Conservation (phyloP, 1,140 invertebrate species). For the Semibalanus balanoides region DNA sequence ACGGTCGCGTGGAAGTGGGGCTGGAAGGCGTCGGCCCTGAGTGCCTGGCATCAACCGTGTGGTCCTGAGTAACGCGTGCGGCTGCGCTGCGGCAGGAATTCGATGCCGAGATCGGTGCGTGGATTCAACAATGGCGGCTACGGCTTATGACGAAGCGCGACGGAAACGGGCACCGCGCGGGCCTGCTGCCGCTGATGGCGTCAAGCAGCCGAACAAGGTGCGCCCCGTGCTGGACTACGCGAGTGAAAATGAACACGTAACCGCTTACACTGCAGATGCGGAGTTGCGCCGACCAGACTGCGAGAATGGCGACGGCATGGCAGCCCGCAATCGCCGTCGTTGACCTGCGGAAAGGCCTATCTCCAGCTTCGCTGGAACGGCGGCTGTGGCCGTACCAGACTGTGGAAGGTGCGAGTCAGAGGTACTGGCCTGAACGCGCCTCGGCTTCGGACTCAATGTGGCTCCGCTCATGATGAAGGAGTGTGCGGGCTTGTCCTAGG, state of each 20-base stretch:
- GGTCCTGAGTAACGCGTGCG: background rate
- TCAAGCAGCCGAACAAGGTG: no score
- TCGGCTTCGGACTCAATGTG: background rate
- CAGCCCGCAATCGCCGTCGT: background rate
- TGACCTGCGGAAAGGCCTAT: conserved; percentile 3
- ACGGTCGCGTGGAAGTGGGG: background rate
- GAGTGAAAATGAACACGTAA: background rate
- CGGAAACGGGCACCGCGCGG: background rate
- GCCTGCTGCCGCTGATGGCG: background rate
- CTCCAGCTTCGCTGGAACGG: background rate
- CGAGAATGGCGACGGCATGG: conserved; percentile 1
- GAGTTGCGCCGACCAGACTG: background rate
- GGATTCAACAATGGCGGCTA: background rate
- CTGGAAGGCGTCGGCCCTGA: background rate
- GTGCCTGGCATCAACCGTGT: background rate
- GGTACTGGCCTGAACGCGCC: background rate
- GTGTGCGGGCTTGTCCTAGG: background rate
- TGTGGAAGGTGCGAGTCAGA: background rate
- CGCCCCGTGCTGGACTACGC: background rate
- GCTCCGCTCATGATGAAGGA: background rate
- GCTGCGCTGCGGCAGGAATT: background rate
- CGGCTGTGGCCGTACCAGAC: conserved; percentile 7
- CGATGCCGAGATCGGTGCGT: background rate
- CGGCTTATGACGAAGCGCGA: background rate
- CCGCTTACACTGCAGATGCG: background rate